phyloP scores from a whole-genome alignment of 2,888 invertebrate genomes.

The Himalopsyche tibetana region DNA sequence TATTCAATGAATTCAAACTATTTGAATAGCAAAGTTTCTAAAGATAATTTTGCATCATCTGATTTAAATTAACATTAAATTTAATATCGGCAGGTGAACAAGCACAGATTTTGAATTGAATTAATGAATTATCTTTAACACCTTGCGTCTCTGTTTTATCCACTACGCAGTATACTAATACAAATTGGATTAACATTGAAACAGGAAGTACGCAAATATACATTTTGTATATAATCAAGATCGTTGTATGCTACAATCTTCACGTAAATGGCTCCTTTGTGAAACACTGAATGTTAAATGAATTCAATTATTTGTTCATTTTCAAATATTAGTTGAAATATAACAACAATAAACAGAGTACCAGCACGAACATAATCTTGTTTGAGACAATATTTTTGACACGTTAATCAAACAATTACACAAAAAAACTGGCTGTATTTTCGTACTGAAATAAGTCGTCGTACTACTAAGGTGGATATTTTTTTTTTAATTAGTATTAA shows the following conservation, averaged over 20 bases:
- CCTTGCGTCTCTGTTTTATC: not conserved
- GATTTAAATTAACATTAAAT: not conserved
- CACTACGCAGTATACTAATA: not conserved
- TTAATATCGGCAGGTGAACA: slow-evolving; percentile 6
- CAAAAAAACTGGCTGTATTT: no score
- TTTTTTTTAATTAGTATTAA: no score
- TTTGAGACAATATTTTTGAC: not conserved
- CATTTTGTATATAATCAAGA: slow-evolving; percentile 16
- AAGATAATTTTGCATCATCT: not conserved
- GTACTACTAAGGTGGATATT: no score
- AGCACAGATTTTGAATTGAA: slow-evolving; percentile 15
- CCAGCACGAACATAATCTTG: not conserved
- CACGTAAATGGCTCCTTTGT: not conserved
- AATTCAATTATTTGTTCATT: slow-evolving; percentile 4
- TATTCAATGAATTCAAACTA: not conserved
- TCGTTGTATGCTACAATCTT: slow-evolving; percentile 10
- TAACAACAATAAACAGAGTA: not conserved
- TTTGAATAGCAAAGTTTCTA: not conserved
- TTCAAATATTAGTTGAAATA: not conserved
- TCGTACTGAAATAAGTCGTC: no score
- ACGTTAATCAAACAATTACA: no score
- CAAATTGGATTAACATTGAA: slow-evolving; percentile 26
- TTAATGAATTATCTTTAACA: slow-evolving; percentile 1
- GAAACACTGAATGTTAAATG: not conserved
- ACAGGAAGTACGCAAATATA: slow-evolving; percentile 10